Evolutionary conservation across 2,797 vertebrate genomes (phyloP), one percentile per base, ranked within the genome.

Genomic region (Gastrophryne carolinensis): DNA sequence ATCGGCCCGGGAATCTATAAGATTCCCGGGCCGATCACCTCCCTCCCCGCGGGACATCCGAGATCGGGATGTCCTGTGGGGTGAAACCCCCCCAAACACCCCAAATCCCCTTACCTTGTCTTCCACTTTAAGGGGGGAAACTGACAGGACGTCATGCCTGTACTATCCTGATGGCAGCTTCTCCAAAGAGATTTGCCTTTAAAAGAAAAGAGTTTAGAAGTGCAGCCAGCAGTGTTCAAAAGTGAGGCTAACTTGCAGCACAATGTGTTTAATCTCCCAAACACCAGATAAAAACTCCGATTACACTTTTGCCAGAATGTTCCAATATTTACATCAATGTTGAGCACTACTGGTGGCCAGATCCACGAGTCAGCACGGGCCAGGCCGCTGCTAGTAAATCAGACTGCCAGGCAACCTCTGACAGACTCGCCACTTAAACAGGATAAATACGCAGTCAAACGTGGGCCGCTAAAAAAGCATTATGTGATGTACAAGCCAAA

Each of bases 401-500:
- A 64, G 35, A n/a, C 29, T 11, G 54, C 23, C 62, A 49, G 50
- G 12, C 26, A 24, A 12, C 32, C 32, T 24, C 10, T n/a, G 82
- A 86, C 82, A 86, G 84, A 85, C 84, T 83, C 81, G 84, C 84
- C 86, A 85, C 85, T 87, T 21, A 41, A 32, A 87, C 86, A 87
- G 84, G 86, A 88, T 87, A 82, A 87, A 86, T 84, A 86, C 85
- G 85, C 3, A 24, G 84, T 86, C 84, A 86, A 87, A 87, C 86
- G 81, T 81, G 83, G 81, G 82, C 86, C 84, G 84, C 86, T 85
- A 86, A 86, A 86, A 87, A 87, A 86, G 81, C 86, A 87, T 88
- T 87, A 89, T 87, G 86, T 87, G 86, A 88, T 85, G 87, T 86
- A 81, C 85, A 87, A 89, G 87, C 86, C 84, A 89, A 90, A 83